Base-by-base conservation (phyloP, 2,797 vertebrate species). In the Thripadectes ignobilis region DNA sequence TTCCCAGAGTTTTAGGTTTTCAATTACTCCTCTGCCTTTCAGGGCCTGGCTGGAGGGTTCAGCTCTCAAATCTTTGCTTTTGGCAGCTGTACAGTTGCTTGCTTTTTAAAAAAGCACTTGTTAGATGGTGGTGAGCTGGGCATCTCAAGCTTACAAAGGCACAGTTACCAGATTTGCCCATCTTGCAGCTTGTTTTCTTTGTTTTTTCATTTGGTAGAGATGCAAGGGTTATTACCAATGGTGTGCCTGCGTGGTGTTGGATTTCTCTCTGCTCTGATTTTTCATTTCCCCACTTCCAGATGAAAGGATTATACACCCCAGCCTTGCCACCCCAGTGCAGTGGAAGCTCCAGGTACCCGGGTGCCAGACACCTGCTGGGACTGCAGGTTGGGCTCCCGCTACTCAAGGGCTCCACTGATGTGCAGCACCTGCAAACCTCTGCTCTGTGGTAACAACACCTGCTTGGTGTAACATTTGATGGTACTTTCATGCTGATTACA, bases 311-410 rank as follows among this genome's bases (percentile, higher is more conserved):
- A 17, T 39, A 24, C 30, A 17, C 4, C 4, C 16, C 24, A n/a
- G 18, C 17, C 22, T 66, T 45, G 26, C 20, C 61, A 22, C 34
- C 71, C 32, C 81, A 67, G 34, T 32, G 26, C 32, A 39, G 14
- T 1, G 2, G 8, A 14, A 49, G 8, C 32, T 49, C 23, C 29
- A 1, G 0, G 0, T 2, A 10, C 54, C 30, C 26, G 17, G 34
- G 20, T 69, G 24, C 76, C 61, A 65, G 46, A 45, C 12, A 6
- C 55, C 38, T 76, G 38, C 38, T 43, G 9, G n/a, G 57, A 34
- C 26, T 26, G 30, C 3, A 3, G 24, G 14, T 1, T 3, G 3
- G 34, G 26, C 46, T 72, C 72, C 39, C 24, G 8, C 38, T 72
- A 12, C 59, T 72, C 8, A 32, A 21, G 0, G 3, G 39, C 38